Evolutionary conservation across 1,140 invertebrate genomes (phyloP).

Genomic region (Paraescarpia echinospica): DNA sequence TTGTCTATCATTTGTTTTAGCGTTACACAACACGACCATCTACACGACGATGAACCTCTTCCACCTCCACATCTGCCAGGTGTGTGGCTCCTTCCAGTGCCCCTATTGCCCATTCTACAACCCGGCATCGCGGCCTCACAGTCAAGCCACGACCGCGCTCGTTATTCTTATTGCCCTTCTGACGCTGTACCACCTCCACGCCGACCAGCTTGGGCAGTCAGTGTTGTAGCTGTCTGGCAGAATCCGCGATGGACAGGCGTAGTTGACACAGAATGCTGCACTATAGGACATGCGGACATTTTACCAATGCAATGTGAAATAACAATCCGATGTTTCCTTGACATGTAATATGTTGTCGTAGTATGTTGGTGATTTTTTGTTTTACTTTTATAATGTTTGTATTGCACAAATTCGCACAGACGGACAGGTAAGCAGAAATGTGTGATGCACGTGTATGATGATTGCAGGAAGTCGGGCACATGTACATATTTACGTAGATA

Average conservation of each 20-base stretch:
- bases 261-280: neutral
- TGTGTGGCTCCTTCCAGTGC: conserved; percentile 97
- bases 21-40: conserved; percentile 91
- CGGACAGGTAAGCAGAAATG: neutral
- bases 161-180: neutral
- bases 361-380: neutral
- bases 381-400: neutral
- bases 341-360: neutral
- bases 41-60: conserved; percentile 87
- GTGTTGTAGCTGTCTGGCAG: neutral
- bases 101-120: conserved; percentile 81
- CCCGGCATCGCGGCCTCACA: conserved; percentile 21
- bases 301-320: neutral
- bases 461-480: too few relatives aligned
- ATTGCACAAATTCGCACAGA: neutral
- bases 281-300: neutral
- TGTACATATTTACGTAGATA: too few relatives aligned
- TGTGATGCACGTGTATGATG: too few relatives aligned
- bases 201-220: neutral
- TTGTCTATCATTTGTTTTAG: conserved; percentile 59
- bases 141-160: neutral
- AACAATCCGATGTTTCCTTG: neutral
- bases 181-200: neutral
- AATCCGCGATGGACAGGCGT: neutral
- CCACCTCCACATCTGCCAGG: conserved; percentile 91